Conservation (phyloP, 2,113 vertebrate species). For the Climacteris rufus region DNA sequence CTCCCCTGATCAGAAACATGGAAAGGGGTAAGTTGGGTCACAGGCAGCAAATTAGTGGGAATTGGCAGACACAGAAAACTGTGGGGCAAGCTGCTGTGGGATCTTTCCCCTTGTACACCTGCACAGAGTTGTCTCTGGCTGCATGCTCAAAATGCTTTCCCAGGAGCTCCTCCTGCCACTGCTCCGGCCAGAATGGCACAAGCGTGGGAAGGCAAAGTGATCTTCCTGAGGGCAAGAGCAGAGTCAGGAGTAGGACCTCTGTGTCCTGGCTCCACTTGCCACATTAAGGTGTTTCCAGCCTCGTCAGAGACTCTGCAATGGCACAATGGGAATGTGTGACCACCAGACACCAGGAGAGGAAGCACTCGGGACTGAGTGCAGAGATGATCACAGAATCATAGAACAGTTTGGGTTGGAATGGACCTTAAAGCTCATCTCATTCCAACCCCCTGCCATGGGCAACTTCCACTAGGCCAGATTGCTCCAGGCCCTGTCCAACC, state of each 20-base stretch:
- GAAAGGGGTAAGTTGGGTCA: background rate
- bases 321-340: rapidly evolving
- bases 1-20: background rate
- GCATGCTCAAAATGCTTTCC: background rate
- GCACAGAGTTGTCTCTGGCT: background rate
- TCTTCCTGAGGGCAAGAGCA: background rate
- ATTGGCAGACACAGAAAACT: background rate
- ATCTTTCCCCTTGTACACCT: background rate
- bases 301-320: background rate
- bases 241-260: background rate
- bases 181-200: background rate
- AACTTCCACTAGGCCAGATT: background rate
- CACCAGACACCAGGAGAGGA: background rate
- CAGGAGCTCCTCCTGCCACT: background rate
- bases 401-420: background rate
- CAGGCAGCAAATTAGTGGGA: background rate
- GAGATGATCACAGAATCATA: background rate
- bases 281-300: background rate
- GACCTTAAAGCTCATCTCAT: background rate
- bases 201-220: background rate
- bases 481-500: background rate
- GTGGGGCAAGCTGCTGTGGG: background rate
- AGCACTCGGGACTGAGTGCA: background rate
- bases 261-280: background rate
- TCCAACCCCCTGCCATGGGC: background rate